These are phyloP conservation scores for Isichthys henryi DNA, from an alignment of 2,113 vertebrate genomes.

Conservation along the genomic window DNA sequence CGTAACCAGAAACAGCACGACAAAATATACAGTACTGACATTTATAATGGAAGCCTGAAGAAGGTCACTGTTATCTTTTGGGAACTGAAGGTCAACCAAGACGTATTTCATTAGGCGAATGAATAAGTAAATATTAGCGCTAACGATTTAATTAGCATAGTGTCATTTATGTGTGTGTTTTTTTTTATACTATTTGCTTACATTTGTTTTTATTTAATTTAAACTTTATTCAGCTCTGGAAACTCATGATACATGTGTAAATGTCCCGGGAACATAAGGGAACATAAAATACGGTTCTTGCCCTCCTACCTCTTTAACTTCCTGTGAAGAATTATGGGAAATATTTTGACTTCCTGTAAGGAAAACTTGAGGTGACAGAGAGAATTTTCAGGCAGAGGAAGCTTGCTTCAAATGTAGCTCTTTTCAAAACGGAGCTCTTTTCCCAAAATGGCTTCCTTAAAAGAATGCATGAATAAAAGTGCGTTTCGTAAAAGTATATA, in stretches of 20 bases:
- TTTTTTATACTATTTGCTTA: neutral
- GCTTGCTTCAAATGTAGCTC: neutral
- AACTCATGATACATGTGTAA: neutral
- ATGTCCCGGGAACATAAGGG: neutral
- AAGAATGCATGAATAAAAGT: neutral
- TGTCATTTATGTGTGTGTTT: neutral
- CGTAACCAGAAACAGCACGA: neutral
- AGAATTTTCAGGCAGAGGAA: neutral
- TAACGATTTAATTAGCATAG: constrained; percentile 18
- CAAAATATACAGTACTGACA: constrained; percentile 27
- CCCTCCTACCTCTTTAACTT: neutral
- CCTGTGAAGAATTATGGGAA: neutral
- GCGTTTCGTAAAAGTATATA: neutral
- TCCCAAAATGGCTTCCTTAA: neutral
- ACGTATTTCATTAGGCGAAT: constrained; percentile 7
- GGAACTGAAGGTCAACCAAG: constrained; percentile 21
- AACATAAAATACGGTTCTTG: neutral
- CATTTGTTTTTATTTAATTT: neutral
- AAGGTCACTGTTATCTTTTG: constrained; percentile 19
- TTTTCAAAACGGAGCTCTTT: neutral
- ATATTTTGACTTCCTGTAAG: neutral
- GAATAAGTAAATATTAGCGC: constrained; percentile 19
- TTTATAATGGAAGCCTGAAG: constrained; percentile 16
- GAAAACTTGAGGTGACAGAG: neutral
- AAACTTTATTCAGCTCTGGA: neutral